Conservation (phyloP, 2,888 invertebrate genomes). For the Campoplex capitator region DNA sequence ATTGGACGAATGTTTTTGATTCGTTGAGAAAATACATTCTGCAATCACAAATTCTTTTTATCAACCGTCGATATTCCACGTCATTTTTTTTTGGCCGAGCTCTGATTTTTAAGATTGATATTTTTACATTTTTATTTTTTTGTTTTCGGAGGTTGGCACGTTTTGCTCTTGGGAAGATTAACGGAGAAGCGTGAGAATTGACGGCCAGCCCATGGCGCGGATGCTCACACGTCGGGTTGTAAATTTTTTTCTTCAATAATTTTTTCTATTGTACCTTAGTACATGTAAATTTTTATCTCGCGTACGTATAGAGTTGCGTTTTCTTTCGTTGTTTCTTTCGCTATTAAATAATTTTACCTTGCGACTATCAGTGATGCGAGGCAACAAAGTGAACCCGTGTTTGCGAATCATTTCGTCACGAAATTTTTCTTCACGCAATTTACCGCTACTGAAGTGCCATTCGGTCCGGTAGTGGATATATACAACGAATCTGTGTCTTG, state of each 20-base stretch:
- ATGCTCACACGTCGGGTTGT: not conserved
- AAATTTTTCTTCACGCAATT: constrained; percentile 50
- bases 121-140: constrained; percentile 4
- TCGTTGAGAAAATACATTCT: not conserved
- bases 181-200: constrained; percentile 43
- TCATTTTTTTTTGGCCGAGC: not conserved
- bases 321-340: not conserved
- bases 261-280: constrained; percentile 6
- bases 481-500: not conserved
- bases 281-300: constrained; percentile 9
- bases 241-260: not conserved
- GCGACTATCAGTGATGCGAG: constrained; percentile 45
- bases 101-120: not conserved
- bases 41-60: not conserved
- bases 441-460: constrained; percentile 39
- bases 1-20: not conserved
- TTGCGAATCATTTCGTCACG: constrained; percentile 29
- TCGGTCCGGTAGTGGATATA: constrained; percentile 53
- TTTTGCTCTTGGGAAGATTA: not conserved
- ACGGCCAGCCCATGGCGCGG: constrained; percentile 47
- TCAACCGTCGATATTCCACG: not conserved
- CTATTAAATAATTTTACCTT: not conserved
- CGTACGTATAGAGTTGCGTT: not conserved
- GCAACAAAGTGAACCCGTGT: not conserved
- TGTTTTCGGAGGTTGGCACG: not conserved